Percentiles rank a stretch among this genome's conserved stretches.
phyloP scores from a whole-genome alignment of 1,140 invertebrate species.

The Diploscapter pachys region DNA sequence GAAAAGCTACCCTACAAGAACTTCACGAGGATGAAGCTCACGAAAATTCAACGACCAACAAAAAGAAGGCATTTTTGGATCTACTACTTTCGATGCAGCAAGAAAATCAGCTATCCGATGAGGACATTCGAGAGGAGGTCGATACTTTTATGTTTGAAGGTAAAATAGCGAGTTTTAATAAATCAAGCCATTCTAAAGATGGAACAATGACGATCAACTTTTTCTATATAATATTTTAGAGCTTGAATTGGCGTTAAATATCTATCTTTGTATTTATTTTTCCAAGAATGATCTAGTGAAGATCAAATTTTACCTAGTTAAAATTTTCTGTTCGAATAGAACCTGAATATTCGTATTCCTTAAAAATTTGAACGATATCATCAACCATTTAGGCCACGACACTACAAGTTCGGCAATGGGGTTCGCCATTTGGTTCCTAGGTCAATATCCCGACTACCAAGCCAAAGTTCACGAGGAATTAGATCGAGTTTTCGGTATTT shows the following conservation, averaged over 20 bases:
- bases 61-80: slow-evolving; percentile 82
- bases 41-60: slow-evolving; percentile 65
- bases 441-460: slow-evolving; percentile 64
- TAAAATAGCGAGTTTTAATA: neutral
- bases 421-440: slow-evolving; percentile 62
- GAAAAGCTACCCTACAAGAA: neutral
- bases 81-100: slow-evolving; percentile 77
- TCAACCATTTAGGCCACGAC: slow-evolving; percentile 67
- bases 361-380: too few species aligned
- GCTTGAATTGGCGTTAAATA: neutral
- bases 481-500: slow-evolving; percentile 61
- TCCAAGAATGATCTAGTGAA: neutral
- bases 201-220: neutral
- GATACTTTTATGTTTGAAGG: slow-evolving; percentile 79
- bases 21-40: slow-evolving; percentile 37
- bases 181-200: neutral
- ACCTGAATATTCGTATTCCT: too few species aligned
- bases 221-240: neutral
- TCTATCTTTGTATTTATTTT: too few species aligned
- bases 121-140: slow-evolving; percentile 69
- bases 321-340: too few species aligned
- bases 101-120: slow-evolving; percentile 67
- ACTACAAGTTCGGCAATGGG: slow-evolving; percentile 80
- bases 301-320: too few species aligned
- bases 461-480: slow-evolving; percentile 75